A percentile compares a stretch with the other conserved stretches of the same genome.
phyloP scores from a whole-genome alignment of 2,113 vertebrate species.

The Odontophorus gujanensis region DNA sequence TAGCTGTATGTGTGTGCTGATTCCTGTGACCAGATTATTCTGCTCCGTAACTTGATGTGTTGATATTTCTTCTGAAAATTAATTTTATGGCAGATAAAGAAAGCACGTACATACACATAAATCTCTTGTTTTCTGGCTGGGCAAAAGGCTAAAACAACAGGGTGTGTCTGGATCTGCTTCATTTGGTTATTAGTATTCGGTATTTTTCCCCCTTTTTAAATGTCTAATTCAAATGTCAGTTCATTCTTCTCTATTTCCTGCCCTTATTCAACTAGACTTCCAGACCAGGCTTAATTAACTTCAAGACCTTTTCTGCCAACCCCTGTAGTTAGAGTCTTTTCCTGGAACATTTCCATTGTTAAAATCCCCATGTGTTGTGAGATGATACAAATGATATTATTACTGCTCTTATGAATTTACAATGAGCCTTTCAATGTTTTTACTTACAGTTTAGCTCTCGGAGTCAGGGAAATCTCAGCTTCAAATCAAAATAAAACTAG shows the following conservation, averaged over 20 bases:
- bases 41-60: background rate
- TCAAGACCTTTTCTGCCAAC: slow-evolving; percentile 36
- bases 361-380: background rate
- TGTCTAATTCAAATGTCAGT: slow-evolving; percentile 44
- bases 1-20: background rate
- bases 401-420: background rate
- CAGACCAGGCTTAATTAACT: slow-evolving; percentile 42
- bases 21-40: background rate
- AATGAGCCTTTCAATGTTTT: slow-evolving; percentile 7
- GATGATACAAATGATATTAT: slow-evolving; percentile 36
- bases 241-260: slow-evolving; percentile 67
- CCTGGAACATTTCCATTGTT: slow-evolving; percentile 52
- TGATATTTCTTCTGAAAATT: slow-evolving; percentile 36
- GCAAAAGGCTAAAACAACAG: background rate
- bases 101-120: background rate
- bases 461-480: background rate
- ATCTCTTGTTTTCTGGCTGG: slow-evolving; percentile 5
- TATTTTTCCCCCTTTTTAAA: slow-evolving; percentile 25
- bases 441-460: background rate
- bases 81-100: slow-evolving; percentile 25
- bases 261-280: slow-evolving; percentile 18
- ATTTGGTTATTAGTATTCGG: background rate
- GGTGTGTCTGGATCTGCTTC: slow-evolving; percentile 38
- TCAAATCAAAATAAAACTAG: slow-evolving; percentile 6
- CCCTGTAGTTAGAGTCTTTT: slow-evolving; percentile 19